phyloP scores from a whole-genome alignment of 2,113 vertebrate genomes.

The Hippocampus guttulatus region DNA sequence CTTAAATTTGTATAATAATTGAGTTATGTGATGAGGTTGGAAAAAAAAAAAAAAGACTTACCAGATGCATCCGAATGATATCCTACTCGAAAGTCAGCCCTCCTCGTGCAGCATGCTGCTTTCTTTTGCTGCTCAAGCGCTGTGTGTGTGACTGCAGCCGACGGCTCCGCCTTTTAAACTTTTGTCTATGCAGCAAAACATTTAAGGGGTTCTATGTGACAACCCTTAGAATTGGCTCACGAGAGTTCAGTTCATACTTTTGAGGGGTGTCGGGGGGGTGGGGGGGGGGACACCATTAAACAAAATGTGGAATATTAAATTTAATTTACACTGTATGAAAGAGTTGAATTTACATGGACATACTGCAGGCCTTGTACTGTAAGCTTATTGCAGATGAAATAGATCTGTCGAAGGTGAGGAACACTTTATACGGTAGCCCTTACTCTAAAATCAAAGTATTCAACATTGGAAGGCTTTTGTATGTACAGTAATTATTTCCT shows the following conservation, averaged over 20 bases:
- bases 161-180: slow-evolving; percentile 33
- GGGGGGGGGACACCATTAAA: not conserved
- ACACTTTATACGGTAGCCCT: not conserved
- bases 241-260: not conserved
- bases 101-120: slow-evolving; percentile 11
- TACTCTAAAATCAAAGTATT: not conserved
- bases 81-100: slow-evolving; percentile 16
- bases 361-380: not conserved
- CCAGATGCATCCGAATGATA: slow-evolving; percentile 15
- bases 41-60: slow-evolving; percentile 15
- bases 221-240: not conserved
- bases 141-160: not conserved
- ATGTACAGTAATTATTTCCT: not conserved
- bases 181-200: not conserved
- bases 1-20: not conserved
- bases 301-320: not conserved
- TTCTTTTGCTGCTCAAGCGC: slow-evolving; percentile 1
- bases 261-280: too few species aligned
- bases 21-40: not conserved
- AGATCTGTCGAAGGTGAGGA: not conserved
- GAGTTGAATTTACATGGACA: not conserved
- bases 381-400: not conserved
- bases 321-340: not conserved
- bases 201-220: not conserved
- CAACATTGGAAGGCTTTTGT: not conserved